phyloP scores from a whole-genome alignment of 1,140 invertebrate species.

The Pseudomyrmex concolor region DNA sequence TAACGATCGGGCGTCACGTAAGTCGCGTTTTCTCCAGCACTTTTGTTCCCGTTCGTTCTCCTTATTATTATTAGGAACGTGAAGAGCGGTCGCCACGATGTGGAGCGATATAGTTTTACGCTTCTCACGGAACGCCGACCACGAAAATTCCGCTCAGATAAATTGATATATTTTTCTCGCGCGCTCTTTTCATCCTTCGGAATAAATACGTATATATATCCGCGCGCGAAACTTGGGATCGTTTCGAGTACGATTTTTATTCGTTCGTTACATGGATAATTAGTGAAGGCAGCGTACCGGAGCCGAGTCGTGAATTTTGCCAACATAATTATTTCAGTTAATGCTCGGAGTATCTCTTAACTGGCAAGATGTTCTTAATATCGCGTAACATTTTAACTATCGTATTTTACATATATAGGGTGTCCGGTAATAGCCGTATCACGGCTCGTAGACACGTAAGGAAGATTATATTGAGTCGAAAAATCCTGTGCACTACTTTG shows the following conservation, averaged over 20 bases:
- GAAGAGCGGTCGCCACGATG: slow-evolving; percentile 5
- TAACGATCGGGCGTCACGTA: slow-evolving; percentile 68
- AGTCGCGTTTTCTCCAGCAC: slow-evolving; percentile 63
- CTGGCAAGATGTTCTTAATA: slow-evolving; percentile 14
- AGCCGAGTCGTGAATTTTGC: slow-evolving; percentile 54
- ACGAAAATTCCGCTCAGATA: slow-evolving; percentile 40
- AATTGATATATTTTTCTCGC: slow-evolving; percentile 35
- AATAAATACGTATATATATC: not conserved
- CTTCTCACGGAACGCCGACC: slow-evolving; percentile 50
- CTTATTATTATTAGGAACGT: slow-evolving; percentile 60
- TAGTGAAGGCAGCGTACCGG: slow-evolving; percentile 65
- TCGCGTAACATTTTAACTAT: not conserved
- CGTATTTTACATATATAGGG: too few relatives aligned
- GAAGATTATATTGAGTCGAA: too few relatives aligned
- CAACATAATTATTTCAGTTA: slow-evolving; percentile 63
- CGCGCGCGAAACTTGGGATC: slow-evolving; percentile 18
- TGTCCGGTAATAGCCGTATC: too few relatives aligned
- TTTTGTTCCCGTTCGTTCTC: slow-evolving; percentile 47
- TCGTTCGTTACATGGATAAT: slow-evolving; percentile 70
- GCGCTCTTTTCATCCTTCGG: not conserved
- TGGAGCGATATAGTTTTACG: slow-evolving; percentile 36
- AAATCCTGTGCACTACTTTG: too few relatives aligned
- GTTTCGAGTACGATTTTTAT: slow-evolving; percentile 56
- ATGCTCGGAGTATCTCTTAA: slow-evolving; percentile 29
- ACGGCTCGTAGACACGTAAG: too few relatives aligned